Evolutionary conservation across 2,888 invertebrate species (phyloP), one percentile per base, ranked within the genome.

Genomic region (Perdita meconis): DNA sequence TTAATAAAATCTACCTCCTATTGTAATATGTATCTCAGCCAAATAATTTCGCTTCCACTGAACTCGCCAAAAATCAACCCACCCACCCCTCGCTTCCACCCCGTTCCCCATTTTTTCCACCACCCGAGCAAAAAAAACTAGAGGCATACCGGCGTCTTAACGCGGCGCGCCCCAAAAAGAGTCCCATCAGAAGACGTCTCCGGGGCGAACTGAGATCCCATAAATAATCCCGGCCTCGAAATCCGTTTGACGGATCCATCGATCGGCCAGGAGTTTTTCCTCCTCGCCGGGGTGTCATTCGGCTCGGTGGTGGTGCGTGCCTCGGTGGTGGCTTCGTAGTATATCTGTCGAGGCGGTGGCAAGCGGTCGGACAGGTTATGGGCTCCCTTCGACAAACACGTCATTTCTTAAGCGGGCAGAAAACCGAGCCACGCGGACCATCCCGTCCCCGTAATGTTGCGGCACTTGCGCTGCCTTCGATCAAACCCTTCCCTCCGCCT

Each of bases 201-300:
- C 6, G 19, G 44, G 22, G 26, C 22, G 44, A 16, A 40, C 30
- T 3, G 6, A 2, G 65, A 64, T 57, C 73, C 73, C 81, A 81
- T 83, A 83, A 81, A 83, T 83, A 83, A 83, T 83, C 81, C 73
- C 60, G 10, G 76, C 72, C 68, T 77, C 81, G 81, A 83, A 77
- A 81, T 84, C 76, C 77, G 64, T 72, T 79, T 81, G 84, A 83
- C 83, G 79, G 75, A 81, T 83, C 71, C 79, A 79, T 81, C 81
- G 84, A 83, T 83, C 75, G 69, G 42, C 26, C 74, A 36, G 64
- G 51, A 65, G 72, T 78, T 83, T 75, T 75, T 55, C 73, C 64
- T 22, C 19, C 26, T 22, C 44, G 30, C 40, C 51, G 59, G 59
- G 55, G 69, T 60, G 81, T 64, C 78, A 24, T 64, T 55, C 64